A percentile compares a stretch with the other conserved stretches of the same genome.
These are phyloP conservation scores for Periphyllus acericola DNA, from an alignment of 2,888 invertebrate species.

Conservation along the genomic window DNA sequence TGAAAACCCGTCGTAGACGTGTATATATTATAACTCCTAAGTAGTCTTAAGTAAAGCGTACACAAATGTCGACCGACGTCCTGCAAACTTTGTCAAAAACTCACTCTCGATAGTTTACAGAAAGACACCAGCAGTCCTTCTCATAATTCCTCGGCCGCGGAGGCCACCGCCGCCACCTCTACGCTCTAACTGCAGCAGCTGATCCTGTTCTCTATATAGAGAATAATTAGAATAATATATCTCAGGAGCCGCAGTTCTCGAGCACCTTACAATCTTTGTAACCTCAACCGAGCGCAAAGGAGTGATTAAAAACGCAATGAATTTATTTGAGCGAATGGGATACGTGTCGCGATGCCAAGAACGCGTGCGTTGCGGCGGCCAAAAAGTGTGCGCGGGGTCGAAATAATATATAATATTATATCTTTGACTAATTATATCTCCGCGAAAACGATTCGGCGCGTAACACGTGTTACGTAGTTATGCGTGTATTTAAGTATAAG, in stretches of 20 bases:
- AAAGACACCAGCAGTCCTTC: neutral
- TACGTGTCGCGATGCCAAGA: slow-evolving; percentile 22
- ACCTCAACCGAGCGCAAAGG: slow-evolving; percentile 17
- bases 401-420: too few species aligned
- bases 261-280: neutral
- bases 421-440: too few species aligned
- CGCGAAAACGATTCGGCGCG: neutral
- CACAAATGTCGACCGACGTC: neutral
- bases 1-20: too few species aligned
- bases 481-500: too few species aligned
- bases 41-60: neutral
- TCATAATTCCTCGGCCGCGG: neutral
- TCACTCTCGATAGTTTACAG: neutral
- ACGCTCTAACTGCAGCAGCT: neutral
- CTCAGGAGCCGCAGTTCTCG: too few species aligned
- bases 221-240: too few species aligned
- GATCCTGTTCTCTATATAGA: neutral
- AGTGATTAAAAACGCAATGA: slow-evolving; percentile 45
- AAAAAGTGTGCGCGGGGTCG: neutral
- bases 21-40: neutral
- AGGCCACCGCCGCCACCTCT: too few species aligned
- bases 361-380: too few species aligned
- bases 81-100: slow-evolving; percentile 33
- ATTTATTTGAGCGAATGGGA: slow-evolving; percentile 35
- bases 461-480: neutral